Base-by-base conservation (phyloP, 2,888 invertebrate genomes). In the Diarsia brunnea region DNA sequence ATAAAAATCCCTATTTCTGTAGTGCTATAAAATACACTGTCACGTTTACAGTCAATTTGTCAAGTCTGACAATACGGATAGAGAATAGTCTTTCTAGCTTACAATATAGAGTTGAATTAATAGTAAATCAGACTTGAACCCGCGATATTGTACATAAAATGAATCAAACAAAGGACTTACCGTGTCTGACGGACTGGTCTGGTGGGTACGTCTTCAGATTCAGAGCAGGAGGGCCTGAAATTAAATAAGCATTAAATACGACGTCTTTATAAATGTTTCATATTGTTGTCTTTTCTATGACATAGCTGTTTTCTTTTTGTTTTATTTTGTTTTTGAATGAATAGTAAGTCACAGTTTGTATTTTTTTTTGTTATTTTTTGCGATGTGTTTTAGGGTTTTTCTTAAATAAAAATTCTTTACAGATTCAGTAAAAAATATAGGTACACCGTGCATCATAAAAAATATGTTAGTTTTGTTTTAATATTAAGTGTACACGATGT, bases 141-240 rank as follows among this genome's bases (percentile, higher is more conserved):
- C 49, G 7, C 14, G 7, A 24, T 49, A 45, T 12, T 27, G 21
- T 75, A 61, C 27, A 61, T 49, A 61, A 5, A 47, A 64, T 38
- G 27, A 0, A 45, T 1, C 3, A n/a, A 21, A 31, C 0, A n/a
- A 70, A 45, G 0, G 66, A 97, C 98, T 98, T 95, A 99, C 99
- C 98, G 97, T 98, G 98, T 97, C 98, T 98, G 84, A 98, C 98
- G 65, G 97, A 97, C 94, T 99, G 98, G 49, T 97, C 97, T 47
- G 95, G 95, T 1, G 99, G 99, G 90, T 98, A 98, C 0, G 98
- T 98, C 93, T 97, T 98, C 84, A 99, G 94, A 72, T 97, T 96
- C 82, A 98, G 93, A 43, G 97, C 97, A 4, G 92, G 92, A 0
- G 93, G 94, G 71, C 92, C 96, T 94, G 91, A 67, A 93, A 93